Conservation (phyloP, 2,797 vertebrate genomes). For the Phoxinus dragarum region DNA sequence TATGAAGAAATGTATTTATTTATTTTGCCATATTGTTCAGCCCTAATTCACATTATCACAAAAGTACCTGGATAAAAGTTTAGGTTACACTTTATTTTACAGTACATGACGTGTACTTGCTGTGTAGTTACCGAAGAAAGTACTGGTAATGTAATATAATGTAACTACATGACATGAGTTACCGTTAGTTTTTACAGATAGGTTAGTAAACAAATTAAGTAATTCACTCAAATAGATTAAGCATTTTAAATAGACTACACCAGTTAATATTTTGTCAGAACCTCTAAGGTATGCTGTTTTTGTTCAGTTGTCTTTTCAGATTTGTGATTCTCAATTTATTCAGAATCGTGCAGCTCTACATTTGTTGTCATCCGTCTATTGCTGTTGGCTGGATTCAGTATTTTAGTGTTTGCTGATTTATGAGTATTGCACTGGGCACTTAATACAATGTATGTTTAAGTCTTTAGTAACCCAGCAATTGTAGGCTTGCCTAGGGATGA, state of each 20-base stretch:
- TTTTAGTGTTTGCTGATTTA: not conserved
- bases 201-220: too few species aligned
- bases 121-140: too few species aligned
- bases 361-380: not conserved
- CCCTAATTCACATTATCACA: too few species aligned
- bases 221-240: too few species aligned
- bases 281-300: not conserved
- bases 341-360: not conserved
- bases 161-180: too few species aligned
- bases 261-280: not conserved
- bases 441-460: not conserved
- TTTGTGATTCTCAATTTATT: not conserved
- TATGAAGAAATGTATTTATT: too few species aligned
- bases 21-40: too few species aligned
- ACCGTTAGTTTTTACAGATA: too few species aligned
- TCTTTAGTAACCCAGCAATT: slow-evolving; percentile 2
- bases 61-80: too few species aligned
- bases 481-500: slow-evolving; percentile 25
- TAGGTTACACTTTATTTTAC: too few species aligned
- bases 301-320: not conserved
- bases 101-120: too few species aligned
- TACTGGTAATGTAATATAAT: too few species aligned
- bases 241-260: not conserved
- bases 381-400: not conserved
- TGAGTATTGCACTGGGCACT: not conserved